Conservation (phyloP, 2,797 vertebrate species). For the Pogoniulus pusillus region DNA sequence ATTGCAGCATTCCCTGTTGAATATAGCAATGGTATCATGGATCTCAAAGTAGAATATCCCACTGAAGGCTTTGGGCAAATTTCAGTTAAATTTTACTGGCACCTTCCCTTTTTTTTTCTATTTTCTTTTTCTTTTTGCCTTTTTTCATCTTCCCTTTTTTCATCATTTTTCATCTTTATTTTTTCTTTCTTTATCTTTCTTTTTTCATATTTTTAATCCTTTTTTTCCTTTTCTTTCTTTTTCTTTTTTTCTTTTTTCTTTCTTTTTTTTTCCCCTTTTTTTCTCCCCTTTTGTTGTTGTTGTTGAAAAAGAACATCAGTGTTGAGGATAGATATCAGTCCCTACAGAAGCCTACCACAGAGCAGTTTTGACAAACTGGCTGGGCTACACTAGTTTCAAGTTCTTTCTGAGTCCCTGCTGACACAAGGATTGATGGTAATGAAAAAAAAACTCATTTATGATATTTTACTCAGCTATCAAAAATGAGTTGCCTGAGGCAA, state of each 20-base stretch:
- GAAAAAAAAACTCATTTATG: slow-evolving; percentile 44
- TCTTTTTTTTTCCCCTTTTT: background rate
- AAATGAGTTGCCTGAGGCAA: slow-evolving; percentile 59
- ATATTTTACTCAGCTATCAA: slow-evolving; percentile 57
- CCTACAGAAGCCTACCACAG: background rate
- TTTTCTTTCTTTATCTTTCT: background rate
- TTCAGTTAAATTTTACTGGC: background rate
- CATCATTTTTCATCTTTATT: too few species aligned
- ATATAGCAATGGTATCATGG: background rate
- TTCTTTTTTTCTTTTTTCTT: too few species aligned
- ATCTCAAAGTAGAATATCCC: background rate
- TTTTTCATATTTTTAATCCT: background rate
- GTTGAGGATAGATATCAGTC: background rate
- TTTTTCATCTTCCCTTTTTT: too few species aligned
- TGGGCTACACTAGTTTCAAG: background rate
- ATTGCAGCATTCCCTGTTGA: background rate
- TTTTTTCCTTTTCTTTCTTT: background rate
- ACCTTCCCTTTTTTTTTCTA: background rate
- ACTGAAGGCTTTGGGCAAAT: background rate
- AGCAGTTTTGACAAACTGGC: slow-evolving; percentile 14
- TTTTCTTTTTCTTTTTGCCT: too few species aligned
- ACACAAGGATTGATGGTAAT: slow-evolving; percentile 59
- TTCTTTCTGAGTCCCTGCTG: slow-evolving; percentile 44
- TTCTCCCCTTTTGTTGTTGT: background rate
- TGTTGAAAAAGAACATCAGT: background rate